Evolutionary conservation across 2,113 vertebrate genomes (phyloP).

Genomic region (Amblyopsis rosae): DNA sequence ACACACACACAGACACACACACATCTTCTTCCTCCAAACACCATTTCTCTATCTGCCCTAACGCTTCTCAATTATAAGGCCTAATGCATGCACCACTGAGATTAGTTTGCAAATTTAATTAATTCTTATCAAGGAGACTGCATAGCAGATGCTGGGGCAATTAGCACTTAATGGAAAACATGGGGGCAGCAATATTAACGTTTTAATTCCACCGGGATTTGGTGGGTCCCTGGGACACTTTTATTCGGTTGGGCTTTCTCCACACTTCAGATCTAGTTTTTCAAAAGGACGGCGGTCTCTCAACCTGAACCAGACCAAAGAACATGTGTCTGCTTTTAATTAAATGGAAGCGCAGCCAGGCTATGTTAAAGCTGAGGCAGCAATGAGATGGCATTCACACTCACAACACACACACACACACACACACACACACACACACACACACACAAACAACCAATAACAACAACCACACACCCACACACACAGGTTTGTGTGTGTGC

Average conservation of each 20-base stretch:
- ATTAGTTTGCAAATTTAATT: slow-evolving; percentile 82
- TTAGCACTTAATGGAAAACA: slow-evolving; percentile 81
- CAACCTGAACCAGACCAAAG: slow-evolving; percentile 61
- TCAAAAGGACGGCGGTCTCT: slow-evolving; percentile 25
- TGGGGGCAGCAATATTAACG: slow-evolving; percentile 72
- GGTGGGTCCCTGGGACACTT: slow-evolving; percentile 65
- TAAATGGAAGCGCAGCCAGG: slow-evolving; percentile 42
- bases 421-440: slow-evolving; percentile 13
- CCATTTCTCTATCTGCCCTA: slow-evolving; percentile 65
- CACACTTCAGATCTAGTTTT: slow-evolving; percentile 68
- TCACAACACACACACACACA: slow-evolving; percentile 33
- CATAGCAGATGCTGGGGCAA: slow-evolving; percentile 78
- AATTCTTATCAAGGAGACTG: slow-evolving; percentile 81
- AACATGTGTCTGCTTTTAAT: slow-evolving; percentile 59
- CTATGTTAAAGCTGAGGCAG: slow-evolving; percentile 34
- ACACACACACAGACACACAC: too few species aligned
- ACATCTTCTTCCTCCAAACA: slow-evolving; percentile 3
- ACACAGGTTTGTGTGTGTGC: slow-evolving; percentile 28
- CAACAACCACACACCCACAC: neutral
- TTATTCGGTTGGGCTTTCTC: slow-evolving; percentile 53
- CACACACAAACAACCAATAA: neutral
- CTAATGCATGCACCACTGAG: slow-evolving; percentile 73
- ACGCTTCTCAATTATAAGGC: slow-evolving; percentile 74
- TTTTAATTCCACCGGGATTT: slow-evolving; percentile 76
- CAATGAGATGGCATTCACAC: slow-evolving; percentile 35